A percentile compares a stretch with the other conserved stretches of the same genome.
Conservation (phyloP, 1,140 invertebrate species). For the Zophobas atratus region DNA sequence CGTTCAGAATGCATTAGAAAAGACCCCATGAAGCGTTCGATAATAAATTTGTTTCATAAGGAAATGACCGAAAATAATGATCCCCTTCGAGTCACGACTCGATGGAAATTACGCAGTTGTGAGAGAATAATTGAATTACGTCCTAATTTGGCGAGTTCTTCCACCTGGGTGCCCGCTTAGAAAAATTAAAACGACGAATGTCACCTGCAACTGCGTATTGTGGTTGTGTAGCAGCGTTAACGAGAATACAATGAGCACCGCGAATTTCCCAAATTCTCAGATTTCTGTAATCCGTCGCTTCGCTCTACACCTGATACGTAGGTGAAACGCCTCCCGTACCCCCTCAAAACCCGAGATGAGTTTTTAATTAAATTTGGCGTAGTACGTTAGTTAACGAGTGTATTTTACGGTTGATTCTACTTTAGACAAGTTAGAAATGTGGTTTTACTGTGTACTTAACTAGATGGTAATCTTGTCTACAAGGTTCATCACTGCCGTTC, state of each 20-base stretch:
- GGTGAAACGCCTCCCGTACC: too few species aligned
- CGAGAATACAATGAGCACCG: too few species aligned
- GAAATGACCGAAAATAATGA: neutral
- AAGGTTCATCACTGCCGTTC: neutral
- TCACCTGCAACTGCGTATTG: too few species aligned
- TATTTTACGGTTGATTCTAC: slow-evolving; percentile 16
- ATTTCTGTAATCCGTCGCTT: too few species aligned
- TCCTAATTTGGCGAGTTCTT: neutral
- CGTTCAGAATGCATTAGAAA: neutral
- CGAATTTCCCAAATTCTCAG: too few species aligned
- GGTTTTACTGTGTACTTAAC: slow-evolving; percentile 32
- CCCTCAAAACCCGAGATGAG: neutral
- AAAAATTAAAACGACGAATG: too few species aligned
- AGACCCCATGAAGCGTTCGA: neutral
- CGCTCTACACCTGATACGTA: too few species aligned
- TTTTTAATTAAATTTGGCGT: slow-evolving; percentile 15
- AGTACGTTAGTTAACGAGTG: slow-evolving; percentile 1
- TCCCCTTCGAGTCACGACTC: neutral
- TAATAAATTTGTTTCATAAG: neutral
- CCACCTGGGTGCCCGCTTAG: too few species aligned
- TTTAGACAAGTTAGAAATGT: slow-evolving; percentile 21
- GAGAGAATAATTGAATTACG: neutral
- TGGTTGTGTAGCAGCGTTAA: too few species aligned
- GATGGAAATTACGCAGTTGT: neutral
- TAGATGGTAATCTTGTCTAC: slow-evolving; percentile 29